Evolutionary conservation across 2,113 vertebrate species (phyloP), one percentile per base, ranked within the genome.

Genomic region (Anser brachyrhynchus): DNA sequence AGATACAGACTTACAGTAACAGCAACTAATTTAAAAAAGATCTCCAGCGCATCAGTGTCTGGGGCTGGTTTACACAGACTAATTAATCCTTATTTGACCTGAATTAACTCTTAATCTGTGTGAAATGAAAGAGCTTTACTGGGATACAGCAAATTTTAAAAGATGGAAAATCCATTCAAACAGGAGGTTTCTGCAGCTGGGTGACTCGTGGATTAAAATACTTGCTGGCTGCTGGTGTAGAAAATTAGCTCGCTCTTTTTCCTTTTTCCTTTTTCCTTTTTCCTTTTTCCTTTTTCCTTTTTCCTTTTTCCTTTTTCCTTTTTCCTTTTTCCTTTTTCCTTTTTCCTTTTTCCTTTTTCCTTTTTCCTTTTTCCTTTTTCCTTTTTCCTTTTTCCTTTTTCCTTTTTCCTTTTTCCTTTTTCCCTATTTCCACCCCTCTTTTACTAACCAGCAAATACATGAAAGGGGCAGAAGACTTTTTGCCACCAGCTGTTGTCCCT

Each of bases 51-150:
- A 92, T 83, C 75, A 75, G 94, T 97, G 92, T 97, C 97, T 97
- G 76, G 95, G 79, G 82, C 93, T 96, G 85, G 92, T 95, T 97
- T 96, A 92, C 89, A 94, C 93, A 92, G 90, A 96, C 94, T 98
- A 98, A 98, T 98, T 97, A 98, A 97, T 97, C 97, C 94, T 95
- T 93, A 96, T 97, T 96, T 98, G 97, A 97, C 97, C 97, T 96
- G 96, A 97, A 97, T 98, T 95, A 97, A 97, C 90, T 92, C 95
- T 94, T 96, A 93, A 97, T 97, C 96, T 97, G 92, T 95, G 92
- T 96, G 95, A 97, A 98, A 97, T 95, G 92, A 97, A 85, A 95
- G 87, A 94, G 92, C 90, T 96, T 95, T 96, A 73, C 84, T 64
- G 84, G 89, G 90, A 96, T 87, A 91, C 88, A 85, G 91, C 79